Conservation (phyloP, 2,888 invertebrate genomes). For the Cactoblastis cactorum region DNA sequence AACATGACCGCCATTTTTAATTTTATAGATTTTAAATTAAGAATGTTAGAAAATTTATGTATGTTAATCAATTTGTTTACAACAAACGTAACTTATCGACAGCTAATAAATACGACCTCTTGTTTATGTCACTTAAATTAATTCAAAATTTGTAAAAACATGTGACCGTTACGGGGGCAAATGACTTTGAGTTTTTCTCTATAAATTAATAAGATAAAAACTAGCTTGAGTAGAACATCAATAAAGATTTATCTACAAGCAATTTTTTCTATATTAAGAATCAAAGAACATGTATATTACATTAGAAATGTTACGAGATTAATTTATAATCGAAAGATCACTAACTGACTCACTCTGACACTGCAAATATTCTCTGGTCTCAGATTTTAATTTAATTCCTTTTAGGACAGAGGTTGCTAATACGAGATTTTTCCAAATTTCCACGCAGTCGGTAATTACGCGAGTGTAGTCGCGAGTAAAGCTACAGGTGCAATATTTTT, state of each 20-base stretch:
- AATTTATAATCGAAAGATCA: too few relatives aligned
- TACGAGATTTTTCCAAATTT: too few relatives aligned
- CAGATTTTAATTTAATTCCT: too few relatives aligned
- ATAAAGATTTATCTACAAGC: background rate
- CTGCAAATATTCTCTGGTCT: too few relatives aligned
- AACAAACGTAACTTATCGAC: background rate
- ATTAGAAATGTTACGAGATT: background rate
- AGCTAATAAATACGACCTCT: conserved; percentile 1
- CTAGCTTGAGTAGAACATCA: background rate
- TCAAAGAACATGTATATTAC: background rate
- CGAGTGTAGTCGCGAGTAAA: too few relatives aligned
- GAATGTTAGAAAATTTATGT: background rate
- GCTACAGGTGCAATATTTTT: too few relatives aligned
- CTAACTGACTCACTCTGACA: too few relatives aligned
- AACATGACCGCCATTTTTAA: background rate
- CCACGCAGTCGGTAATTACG: too few relatives aligned
- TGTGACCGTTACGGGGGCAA: background rate
- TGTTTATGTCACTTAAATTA: conserved; percentile 8
- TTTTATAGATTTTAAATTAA: background rate
- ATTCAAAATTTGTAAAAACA: background rate
- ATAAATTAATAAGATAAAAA: background rate
- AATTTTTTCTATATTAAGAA: background rate
- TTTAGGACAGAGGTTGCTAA: too few relatives aligned
- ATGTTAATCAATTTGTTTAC: background rate
- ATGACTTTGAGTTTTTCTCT: background rate